Evolutionary conservation across 2,888 invertebrate species (phyloP).

Genomic region (Adela reaumurella): DNA sequence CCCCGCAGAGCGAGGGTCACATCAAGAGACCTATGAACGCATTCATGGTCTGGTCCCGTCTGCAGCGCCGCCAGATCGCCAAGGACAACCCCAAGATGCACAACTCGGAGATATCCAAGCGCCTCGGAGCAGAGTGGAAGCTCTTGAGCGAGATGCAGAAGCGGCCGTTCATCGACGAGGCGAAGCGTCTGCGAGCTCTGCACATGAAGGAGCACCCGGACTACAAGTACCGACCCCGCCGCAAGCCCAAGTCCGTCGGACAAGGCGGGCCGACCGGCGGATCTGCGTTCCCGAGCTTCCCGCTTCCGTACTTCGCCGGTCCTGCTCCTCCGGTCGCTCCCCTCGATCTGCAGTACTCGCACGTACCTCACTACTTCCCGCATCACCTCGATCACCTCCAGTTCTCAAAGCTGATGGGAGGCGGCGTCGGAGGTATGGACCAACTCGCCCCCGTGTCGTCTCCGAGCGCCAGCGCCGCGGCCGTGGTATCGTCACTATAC

Average conservation of each 20-base stretch:
- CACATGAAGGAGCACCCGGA: conserved; percentile 93
- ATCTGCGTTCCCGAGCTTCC: conserved; percentile 60
- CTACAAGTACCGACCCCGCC: conserved; percentile 83
- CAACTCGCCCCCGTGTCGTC: conserved; percentile 42
- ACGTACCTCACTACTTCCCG: conserved; percentile 71
- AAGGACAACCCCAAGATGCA: conserved; percentile 93
- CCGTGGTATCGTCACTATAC: conserved; percentile 66
- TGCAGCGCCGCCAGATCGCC: conserved; percentile 88
- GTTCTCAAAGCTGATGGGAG: conserved; percentile 57
- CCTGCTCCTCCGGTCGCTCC: conserved; percentile 55
- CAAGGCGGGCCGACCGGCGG: conserved; percentile 45
- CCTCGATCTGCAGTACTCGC: conserved; percentile 61
- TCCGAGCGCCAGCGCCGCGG: conserved; percentile 41
- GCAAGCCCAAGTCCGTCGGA: conserved; percentile 76
- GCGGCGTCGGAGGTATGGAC: conserved; percentile 39
- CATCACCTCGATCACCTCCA: conserved; percentile 67
- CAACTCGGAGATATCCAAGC: conserved; percentile 86
- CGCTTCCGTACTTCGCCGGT: conserved; percentile 61
- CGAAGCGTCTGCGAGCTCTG: conserved; percentile 79
- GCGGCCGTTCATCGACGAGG: conserved; percentile 92
- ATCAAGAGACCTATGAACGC: conserved; percentile 98
- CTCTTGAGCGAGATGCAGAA: conserved; percentile 81
- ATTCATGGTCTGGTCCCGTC: conserved; percentile 95
- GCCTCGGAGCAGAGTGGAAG: conserved; percentile 93
- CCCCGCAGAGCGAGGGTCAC: conserved; percentile 65